A percentile compares a stretch with the other conserved stretches of the same genome.
Conservation (phyloP, 2,113 vertebrate genomes). For the Mus spicilegus region DNA sequence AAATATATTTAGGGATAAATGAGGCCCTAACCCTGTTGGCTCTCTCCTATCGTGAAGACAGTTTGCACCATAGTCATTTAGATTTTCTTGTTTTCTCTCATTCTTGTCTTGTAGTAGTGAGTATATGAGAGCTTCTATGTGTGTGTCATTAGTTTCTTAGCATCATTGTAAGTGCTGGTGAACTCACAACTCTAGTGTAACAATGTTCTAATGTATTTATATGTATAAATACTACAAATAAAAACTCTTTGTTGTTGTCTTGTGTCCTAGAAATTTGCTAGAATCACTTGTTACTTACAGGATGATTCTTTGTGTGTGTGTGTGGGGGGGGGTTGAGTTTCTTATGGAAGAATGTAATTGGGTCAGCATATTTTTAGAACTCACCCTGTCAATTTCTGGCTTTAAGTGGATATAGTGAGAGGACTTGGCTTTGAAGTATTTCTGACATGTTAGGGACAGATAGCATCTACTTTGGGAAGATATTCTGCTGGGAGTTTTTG, state of each 20-base stretch:
- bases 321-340: neutral
- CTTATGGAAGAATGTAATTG: neutral
- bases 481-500: neutral
- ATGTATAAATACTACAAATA: neutral
- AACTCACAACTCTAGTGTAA: neutral
- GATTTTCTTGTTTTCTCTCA: neutral
- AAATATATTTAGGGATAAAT: neutral
- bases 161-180: neutral
- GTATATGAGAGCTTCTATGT: neutral
- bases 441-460: neutral
- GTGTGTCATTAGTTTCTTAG: slow-evolving; percentile 14
- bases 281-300: neutral
- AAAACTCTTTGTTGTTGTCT: neutral
- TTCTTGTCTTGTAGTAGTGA: neutral
- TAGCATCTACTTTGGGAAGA: neutral
- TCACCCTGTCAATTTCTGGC: neutral
- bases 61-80: neutral
- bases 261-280: neutral
- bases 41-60: neutral
- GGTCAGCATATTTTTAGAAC: neutral
- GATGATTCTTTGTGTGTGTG: neutral
- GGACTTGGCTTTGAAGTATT: neutral
- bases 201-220: neutral
- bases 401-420: neutral
- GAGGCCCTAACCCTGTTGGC: neutral